phyloP scores from a whole-genome alignment of 2,797 vertebrate genomes.

The Masticophis lateralis region DNA sequence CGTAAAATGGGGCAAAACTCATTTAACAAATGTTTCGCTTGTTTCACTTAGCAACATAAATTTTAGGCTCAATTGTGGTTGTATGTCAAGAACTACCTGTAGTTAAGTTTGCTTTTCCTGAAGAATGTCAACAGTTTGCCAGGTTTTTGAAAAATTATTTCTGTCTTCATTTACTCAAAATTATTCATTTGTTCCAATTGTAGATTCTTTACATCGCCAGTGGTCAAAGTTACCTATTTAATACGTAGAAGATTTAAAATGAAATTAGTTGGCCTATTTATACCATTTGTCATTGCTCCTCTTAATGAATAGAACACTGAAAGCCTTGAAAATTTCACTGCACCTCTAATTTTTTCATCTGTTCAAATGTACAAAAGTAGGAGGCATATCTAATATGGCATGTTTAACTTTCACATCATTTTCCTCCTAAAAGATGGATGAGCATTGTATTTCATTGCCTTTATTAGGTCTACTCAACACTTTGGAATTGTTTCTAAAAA shows the following conservation, averaged over 20 bases:
- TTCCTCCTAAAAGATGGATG: slow-evolving; percentile 14
- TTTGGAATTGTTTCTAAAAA: neutral
- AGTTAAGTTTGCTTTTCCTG: neutral
- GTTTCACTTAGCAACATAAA: neutral
- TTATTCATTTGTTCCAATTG: neutral
- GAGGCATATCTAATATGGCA: slow-evolving; percentile 3
- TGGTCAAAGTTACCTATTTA: slow-evolving; percentile 35
- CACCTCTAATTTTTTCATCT: slow-evolving; percentile 39
- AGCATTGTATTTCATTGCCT: slow-evolving; percentile 12
- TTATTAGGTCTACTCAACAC: slow-evolving; percentile 4
- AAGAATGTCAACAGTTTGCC: neutral
- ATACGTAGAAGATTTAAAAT: slow-evolving; percentile 18
- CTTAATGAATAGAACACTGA: slow-evolving; percentile 50
- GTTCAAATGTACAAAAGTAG: slow-evolving; percentile 45
- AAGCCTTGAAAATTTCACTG: slow-evolving; percentile 45
- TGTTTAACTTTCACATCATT: slow-evolving; percentile 24
- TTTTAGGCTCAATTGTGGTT: neutral
- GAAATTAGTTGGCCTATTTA: neutral
- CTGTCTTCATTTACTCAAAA: neutral
- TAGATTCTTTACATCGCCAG: slow-evolving; percentile 15
- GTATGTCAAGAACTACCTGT: neutral
- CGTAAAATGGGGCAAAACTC: neutral
- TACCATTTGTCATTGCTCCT: slow-evolving; percentile 31
- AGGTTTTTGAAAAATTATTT: neutral
- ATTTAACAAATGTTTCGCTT: neutral